phyloP scores from a whole-genome alignment of 2,113 vertebrate species.

The Lethenteron camtschaticum region DNA sequence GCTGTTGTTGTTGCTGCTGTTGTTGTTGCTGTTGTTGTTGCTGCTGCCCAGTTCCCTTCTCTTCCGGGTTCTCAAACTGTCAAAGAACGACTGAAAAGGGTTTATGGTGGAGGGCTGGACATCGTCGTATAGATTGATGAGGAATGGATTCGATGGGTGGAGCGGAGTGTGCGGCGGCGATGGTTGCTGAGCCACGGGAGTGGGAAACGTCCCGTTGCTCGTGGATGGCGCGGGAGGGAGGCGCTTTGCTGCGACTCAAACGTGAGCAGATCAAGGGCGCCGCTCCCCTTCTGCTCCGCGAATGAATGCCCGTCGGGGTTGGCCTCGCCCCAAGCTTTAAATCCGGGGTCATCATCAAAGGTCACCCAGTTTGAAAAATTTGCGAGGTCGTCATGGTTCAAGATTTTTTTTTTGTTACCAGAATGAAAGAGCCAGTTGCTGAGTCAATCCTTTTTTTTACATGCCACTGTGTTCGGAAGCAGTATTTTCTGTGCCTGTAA shows the following conservation, averaged over 20 bases:
- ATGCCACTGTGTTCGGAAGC: conserved; percentile 40
- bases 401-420: too few species aligned
- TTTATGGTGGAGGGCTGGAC: conserved; percentile 57
- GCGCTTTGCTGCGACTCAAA: conserved; percentile 15
- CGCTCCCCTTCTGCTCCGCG: conserved; percentile 29
- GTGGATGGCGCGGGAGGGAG: too few species aligned
- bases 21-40: background rate
- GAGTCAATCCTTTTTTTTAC: conserved; percentile 23
- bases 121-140: conserved; percentile 38
- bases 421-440: conserved; percentile 25
- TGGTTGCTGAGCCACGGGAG: background rate
- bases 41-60: background rate
- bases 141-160: conserved; percentile 47
- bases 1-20: conserved; percentile 14
- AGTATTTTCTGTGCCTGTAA: conserved; percentile 48
- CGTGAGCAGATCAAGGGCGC: conserved; percentile 25
- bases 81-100: conserved; percentile 53
- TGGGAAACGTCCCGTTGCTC: too few species aligned
- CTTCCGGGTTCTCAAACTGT: conserved; percentile 17
- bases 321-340: conserved; percentile 30
- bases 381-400: conserved; percentile 16
- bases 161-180: conserved; percentile 15
- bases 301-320: conserved; percentile 31
- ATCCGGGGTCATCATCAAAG: conserved; percentile 43
- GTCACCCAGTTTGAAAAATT: conserved; percentile 59